These are phyloP conservation scores for Anguilla pacifica DNA, from an alignment of 2,797 vertebrate genomes.

Conservation along the genomic window DNA sequence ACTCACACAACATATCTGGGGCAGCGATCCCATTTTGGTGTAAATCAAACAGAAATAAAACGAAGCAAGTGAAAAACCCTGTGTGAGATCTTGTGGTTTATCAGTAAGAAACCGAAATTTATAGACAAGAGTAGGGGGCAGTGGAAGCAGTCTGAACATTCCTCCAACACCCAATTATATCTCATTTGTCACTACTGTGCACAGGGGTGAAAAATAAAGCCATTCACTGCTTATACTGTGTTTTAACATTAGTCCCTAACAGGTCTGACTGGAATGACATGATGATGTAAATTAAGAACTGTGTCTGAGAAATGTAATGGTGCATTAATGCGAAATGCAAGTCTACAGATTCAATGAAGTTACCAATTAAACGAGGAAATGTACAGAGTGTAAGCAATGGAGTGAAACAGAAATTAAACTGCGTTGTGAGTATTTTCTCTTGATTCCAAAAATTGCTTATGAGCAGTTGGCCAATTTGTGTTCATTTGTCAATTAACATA, in stretches of 20 bases:
- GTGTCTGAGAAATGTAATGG: not conserved
- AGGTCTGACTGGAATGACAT: not conserved
- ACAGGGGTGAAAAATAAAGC: not conserved
- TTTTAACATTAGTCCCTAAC: not conserved
- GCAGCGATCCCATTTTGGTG: no score
- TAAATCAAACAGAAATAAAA: no score
- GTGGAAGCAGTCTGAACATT: no score
- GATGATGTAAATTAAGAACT: not conserved
- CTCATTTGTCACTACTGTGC: not conserved
- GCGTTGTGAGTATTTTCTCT: not conserved
- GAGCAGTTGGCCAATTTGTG: not conserved
- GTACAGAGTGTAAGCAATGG: not conserved
- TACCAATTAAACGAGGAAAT: not conserved
- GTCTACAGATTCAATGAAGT: not conserved
- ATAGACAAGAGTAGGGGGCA: no score
- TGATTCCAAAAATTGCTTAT: not conserved
- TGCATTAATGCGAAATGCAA: not conserved
- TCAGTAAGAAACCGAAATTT: no score
- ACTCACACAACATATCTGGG: not conserved
- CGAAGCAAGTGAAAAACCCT: no score
- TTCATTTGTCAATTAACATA: constrained; percentile 37
- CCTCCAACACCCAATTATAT: not conserved
- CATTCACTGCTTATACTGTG: not conserved
- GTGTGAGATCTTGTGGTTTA: no score
- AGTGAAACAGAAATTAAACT: not conserved